Percentiles rank a stretch among this genome's conserved stretches.
Conservation (phyloP, 2,888 invertebrate species). For the Linnaemya vulpina region DNA sequence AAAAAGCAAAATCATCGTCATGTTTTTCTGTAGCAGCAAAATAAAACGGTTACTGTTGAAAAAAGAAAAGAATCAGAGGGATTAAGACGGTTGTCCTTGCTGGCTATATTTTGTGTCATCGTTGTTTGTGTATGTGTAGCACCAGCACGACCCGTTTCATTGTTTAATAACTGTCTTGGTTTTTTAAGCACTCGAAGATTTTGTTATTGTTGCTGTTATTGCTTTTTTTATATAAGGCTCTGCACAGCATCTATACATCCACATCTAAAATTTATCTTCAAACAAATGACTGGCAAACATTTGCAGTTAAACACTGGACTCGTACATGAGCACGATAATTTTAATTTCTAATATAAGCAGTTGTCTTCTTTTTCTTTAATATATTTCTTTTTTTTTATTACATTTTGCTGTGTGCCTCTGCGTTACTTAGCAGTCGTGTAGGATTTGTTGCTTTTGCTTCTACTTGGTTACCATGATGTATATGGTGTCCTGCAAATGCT, state of each 20-base stretch:
- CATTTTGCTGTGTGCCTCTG: neutral
- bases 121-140: neutral
- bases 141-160: constrained; percentile 56
- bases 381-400: neutral
- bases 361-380: constrained; percentile 7
- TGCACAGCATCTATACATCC: neutral
- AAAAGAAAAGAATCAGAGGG: constrained; percentile 34
- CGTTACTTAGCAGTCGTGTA: neutral
- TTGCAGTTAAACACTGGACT: neutral
- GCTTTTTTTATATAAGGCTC: neutral
- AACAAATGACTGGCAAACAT: neutral
- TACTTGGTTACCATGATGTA: constrained; percentile 42
- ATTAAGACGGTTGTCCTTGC: constrained; percentile 62
- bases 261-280: constrained; percentile 9
- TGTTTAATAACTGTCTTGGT: constrained; percentile 64
- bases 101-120: constrained; percentile 34
- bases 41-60: constrained; percentile 15
- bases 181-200: constrained; percentile 28
- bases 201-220: constrained; percentile 2
- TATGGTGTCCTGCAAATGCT: constrained; percentile 27
- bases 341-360: constrained; percentile 11
- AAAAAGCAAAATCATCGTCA: constrained; percentile 14
- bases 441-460: constrained; percentile 30
- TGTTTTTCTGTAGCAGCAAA: neutral
- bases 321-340: neutral